Base-by-base conservation (phyloP, 2,797 vertebrate genomes). In the Distichodus sexfasciatus region DNA sequence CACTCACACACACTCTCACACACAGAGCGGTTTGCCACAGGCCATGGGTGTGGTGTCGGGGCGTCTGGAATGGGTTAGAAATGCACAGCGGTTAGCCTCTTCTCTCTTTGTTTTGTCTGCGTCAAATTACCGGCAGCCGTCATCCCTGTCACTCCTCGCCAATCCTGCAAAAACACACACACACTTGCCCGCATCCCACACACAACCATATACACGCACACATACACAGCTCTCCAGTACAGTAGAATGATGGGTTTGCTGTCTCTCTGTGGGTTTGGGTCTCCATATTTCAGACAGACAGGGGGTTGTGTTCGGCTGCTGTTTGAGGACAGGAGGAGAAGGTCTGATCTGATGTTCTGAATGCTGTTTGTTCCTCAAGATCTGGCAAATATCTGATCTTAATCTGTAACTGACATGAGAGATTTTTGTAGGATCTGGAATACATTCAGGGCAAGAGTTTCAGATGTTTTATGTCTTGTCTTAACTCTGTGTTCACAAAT, bases 61-160 rank as follows among this genome's bases (percentile, higher is more conserved):
- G 35, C 19, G 4, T 17, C 38, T 38, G 35, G 35, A 21, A 19
- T 57, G 54, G 11, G 33, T 57, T 57, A 38, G 35, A 31, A 31
- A 38, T 57, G n/a, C 54, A 40, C 33, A 36, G 19, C n/a, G 38
- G 57, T 69, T 41, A 38, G 55, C 46, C 66, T 47, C 55, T 3
- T 14, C 36, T 35, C 41, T 48, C 24, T 35, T 40, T 53, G 38
- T 38, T 53, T 23, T 35, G 44, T 59, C 66, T 65, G 53, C 23
- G 60, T 74, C 35, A 12, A 53, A 54, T 71, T 66, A 69, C 46
- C 29, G 48, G 47, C 47, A 24, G 38, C 50, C 51, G 1, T 10
- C 53, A 12, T 38, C 38, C 35, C 3, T 53, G 12, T 51, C 66
- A 44, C 47, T 65, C 60, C 12, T 63, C 53, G 23, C 6, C n/a